Evolutionary conservation across 2,797 vertebrate genomes (phyloP).

Genomic region (Melopsittacus undulatus): DNA sequence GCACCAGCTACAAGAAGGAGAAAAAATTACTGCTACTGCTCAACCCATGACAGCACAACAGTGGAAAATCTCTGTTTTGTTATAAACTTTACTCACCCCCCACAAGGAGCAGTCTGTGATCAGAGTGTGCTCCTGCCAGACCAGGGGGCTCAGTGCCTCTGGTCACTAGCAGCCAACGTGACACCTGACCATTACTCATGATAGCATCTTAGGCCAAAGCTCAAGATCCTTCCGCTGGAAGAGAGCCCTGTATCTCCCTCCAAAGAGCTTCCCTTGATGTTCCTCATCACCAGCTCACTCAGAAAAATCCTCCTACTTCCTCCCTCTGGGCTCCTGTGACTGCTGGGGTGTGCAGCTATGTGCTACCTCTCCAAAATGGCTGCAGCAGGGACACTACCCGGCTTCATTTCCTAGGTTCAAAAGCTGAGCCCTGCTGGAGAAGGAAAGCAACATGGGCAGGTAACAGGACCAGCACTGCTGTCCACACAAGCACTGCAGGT

Average conservation of each 20-base stretch:
- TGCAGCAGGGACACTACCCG: neutral
- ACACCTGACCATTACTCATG: neutral
- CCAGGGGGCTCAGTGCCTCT: neutral
- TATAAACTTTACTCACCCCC: neutral
- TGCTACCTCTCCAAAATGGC: neutral
- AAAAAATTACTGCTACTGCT: too few relatives aligned
- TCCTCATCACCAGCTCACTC: neutral
- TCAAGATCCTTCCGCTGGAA: neutral
- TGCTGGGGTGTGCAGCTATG: neutral
- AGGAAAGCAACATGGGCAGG: neutral
- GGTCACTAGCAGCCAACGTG: neutral
- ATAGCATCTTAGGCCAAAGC: neutral
- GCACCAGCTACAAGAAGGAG: too few relatives aligned
- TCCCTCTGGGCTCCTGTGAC: neutral
- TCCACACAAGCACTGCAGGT: too few relatives aligned
- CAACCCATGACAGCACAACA: too few relatives aligned
- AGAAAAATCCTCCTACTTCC: neutral
- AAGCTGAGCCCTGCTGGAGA: rapidly evolving
- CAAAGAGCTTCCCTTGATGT: neutral
- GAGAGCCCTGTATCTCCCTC: neutral
- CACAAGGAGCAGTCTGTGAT: neutral
- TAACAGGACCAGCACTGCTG: neutral
- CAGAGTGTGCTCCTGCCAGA: neutral
- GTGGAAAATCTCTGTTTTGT: neutral
- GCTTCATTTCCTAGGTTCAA: neutral